Evolutionary conservation across 2,797 vertebrate genomes (phyloP).

Genomic region (Sphenodon punctatus): DNA sequence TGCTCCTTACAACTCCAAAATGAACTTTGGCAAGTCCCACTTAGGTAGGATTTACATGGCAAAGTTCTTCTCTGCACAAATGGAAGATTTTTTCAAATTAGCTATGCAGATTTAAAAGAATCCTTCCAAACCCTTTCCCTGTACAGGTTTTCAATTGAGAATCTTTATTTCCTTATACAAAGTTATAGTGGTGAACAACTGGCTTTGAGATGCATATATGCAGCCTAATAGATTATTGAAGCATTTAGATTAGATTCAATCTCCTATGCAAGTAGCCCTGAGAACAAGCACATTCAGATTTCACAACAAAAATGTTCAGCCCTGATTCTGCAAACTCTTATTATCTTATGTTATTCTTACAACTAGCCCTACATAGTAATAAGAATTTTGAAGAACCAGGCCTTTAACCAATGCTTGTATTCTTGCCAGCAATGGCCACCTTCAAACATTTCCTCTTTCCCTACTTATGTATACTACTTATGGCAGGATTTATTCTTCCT

Average conservation of each 20-base stretch:
- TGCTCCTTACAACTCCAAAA: background rate
- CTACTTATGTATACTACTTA: accelerated
- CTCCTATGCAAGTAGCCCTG: background rate
- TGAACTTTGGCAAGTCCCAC: background rate
- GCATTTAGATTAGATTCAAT: background rate
- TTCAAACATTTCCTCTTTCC: background rate
- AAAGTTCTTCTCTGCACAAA: too few species aligned
- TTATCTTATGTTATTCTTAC: background rate
- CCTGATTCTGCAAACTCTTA: background rate
- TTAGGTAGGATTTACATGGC: too few species aligned
- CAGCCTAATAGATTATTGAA: background rate
- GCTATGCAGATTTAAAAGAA: too few species aligned
- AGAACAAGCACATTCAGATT: background rate
- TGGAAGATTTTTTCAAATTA: too few species aligned
- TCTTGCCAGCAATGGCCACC: background rate
- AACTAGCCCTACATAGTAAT: background rate
- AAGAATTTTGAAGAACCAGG: background rate
- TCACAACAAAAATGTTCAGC: background rate
- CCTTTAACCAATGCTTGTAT: background rate
- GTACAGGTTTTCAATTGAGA: too few species aligned
- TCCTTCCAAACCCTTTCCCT: too few species aligned
- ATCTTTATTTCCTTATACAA: too few species aligned
- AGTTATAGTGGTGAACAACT: too few species aligned
- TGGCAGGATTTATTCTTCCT: too few species aligned
- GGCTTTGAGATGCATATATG: background rate